Base-by-base conservation (phyloP, 2,797 vertebrate species). In the Triplophysa bombifrons region DNA sequence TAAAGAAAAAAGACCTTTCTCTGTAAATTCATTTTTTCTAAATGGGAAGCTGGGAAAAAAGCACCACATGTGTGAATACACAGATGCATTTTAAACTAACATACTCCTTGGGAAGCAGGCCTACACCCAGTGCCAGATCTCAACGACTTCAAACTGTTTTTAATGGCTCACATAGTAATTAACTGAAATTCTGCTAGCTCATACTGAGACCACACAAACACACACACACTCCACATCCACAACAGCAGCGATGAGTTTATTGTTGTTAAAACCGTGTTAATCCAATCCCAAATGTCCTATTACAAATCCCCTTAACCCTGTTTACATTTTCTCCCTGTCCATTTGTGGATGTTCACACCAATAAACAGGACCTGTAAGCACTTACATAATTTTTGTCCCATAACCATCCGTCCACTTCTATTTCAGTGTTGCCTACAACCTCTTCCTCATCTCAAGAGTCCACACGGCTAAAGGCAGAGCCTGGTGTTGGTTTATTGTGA, bases 91-190 rank as follows among this genome's bases (percentile, higher is more conserved):
- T 27, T 68, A 22, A 58, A 48, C 17, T 20, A 27, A 72, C 67
- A 60, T 13, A 25, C 60, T 41, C 19, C 27, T 38, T 50, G 67
- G 66, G 51, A 66, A 34, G n/a, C 27, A 25, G 34, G 58, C 58
- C 48, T 38, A 27, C 17, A 22, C 61, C 14, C 20, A 70, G 76
- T 48, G 55, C 72, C 53, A 78, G 30, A 73, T 41, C 27, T 76
- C 16, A 55, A 41, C 46, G 50, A 76, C 66, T 68, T 72, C 67
- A 79, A 64, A 76, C 48, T 55, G 56, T 66, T 76, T 80, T 64
- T 58, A 76, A 74, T 71, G 51, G 73, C 63, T 74, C 66, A 64
- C 60, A 72, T 78, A 78, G 63, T 80, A 74, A 77, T 74, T 72
- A 78, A 13, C 60, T 70, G 20, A 22, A 27, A 75, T 66, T 80